Evolutionary conservation across 92 coral and sea anemone species (phyloP).

Genomic region (Actinernus sp.): DNA sequence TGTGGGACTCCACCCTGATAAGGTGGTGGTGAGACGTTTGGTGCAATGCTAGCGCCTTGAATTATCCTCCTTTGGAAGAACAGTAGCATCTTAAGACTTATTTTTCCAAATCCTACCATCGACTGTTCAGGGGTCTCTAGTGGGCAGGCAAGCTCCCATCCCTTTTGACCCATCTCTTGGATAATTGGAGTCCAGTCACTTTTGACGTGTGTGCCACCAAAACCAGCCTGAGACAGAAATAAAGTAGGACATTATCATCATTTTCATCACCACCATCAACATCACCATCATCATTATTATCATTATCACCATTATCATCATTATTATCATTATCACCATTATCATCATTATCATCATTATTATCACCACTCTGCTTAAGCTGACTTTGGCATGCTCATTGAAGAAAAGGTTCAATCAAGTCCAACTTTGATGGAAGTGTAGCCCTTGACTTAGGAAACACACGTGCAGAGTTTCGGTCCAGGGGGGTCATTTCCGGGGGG

Average conservation of each 20-base stretch:
- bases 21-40: slow-evolving; percentile 25
- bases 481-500: too few species aligned
- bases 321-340: not conserved
- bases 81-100: slow-evolving; percentile 50
- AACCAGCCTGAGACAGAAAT: slow-evolving; percentile 20
- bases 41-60: not conserved
- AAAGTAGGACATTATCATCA: not conserved
- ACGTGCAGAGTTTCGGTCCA: too few species aligned
- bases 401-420: too few species aligned
- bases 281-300: slow-evolving; percentile 2
- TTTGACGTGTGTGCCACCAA: slow-evolving; percentile 63
- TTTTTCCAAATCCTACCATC: slow-evolving; percentile 52
- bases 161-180: slow-evolving; percentile 72
- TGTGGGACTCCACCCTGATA: too few species aligned
- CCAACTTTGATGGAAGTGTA: too few species aligned
- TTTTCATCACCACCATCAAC: slow-evolving; percentile 1
- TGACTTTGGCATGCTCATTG: too few species aligned
- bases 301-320: too few species aligned
- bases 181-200: slow-evolving; percentile 77
- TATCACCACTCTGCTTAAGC: too few species aligned
- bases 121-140: slow-evolving; percentile 70
- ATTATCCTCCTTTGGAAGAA: slow-evolving; percentile 75
- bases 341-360: not conserved
- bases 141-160: slow-evolving; percentile 84
- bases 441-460: too few species aligned